These are phyloP conservation scores for Paradisaea rubra DNA, from an alignment of 2,113 vertebrate genomes.

Conservation along the genomic window DNA sequence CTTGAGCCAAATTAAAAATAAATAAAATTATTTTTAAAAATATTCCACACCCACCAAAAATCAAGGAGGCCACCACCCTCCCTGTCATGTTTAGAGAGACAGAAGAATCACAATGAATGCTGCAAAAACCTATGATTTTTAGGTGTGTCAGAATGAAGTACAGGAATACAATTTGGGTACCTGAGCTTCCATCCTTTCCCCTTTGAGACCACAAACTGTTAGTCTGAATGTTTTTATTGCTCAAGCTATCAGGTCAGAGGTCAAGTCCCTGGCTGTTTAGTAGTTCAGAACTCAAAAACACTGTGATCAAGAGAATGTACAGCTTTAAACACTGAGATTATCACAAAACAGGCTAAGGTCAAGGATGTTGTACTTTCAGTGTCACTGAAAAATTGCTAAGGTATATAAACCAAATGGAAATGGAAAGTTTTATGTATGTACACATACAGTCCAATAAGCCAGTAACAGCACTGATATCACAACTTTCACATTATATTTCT, in stretches of 20 bases:
- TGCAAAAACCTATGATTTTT: neutral
- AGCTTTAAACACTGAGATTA: neutral
- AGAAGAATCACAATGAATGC: accelerated
- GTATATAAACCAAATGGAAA: neutral
- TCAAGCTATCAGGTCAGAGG: neutral
- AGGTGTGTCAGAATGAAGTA: neutral
- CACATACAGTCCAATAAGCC: neutral
- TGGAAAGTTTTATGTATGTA: neutral
- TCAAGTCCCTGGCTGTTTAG: neutral
- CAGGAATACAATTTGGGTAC: neutral
- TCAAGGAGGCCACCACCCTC: neutral
- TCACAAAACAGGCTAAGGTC: neutral
- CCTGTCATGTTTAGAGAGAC: neutral
- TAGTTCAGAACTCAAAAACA: neutral
- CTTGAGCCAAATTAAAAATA: neutral
- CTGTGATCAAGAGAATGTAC: neutral
- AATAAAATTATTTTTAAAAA: neutral
- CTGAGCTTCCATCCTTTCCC: neutral
- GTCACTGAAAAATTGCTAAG: neutral
- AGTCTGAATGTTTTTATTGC: neutral
- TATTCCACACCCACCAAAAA: neutral
- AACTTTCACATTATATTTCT: neutral
- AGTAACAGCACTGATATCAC: neutral
- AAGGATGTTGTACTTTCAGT: neutral
- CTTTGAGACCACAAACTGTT: neutral